Evolutionary conservation across 2,113 vertebrate genomes (phyloP).

Genomic region (Ptychochromis oligacanthus): DNA sequence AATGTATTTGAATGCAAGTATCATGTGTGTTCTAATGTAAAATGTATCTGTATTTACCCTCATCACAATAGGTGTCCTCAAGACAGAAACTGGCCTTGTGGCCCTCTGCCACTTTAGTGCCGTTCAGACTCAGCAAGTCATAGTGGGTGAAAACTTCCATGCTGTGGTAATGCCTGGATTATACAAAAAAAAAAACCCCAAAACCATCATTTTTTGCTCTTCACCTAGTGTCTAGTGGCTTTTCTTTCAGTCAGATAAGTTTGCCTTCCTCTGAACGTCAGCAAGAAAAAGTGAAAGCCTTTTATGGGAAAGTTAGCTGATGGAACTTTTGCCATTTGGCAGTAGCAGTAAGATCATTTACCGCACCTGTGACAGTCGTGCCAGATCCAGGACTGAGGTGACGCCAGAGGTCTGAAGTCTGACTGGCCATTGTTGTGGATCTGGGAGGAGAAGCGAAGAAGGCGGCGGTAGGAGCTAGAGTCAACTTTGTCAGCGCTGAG

Average conservation of each 20-base stretch:
- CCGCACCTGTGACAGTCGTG: conserved; percentile 97
- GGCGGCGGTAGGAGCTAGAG: conserved; percentile 84
- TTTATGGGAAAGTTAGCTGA: background rate
- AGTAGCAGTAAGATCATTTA: too few species aligned
- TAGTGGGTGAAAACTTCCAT: conserved; percentile 99
- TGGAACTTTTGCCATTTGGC: too few species aligned
- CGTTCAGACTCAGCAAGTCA: conserved; percentile 89
- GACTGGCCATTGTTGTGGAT: conserved; percentile 95
- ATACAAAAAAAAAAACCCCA: conserved; percentile 9
- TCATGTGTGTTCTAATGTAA: background rate
- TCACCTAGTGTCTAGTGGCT: background rate
- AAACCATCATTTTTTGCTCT: too few species aligned
- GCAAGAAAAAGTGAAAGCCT: background rate
- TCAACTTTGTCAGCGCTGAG: conserved; percentile 77
- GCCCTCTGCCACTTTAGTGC: conserved; percentile 93
- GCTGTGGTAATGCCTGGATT: conserved; percentile 95
- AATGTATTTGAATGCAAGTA: background rate
- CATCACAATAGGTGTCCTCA: conserved; percentile 91
- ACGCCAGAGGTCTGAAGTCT: conserved; percentile 89
- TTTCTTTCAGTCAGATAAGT: background rate
- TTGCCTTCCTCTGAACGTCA: background rate
- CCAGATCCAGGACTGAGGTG: conserved; percentile 93
- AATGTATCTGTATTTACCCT: conserved; percentile 78
- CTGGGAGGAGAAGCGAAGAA: conserved; percentile 95
- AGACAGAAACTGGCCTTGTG: conserved; percentile 99